Base-by-base conservation (phyloP, 2,888 invertebrate genomes). In the Herminia tarsipennalis region DNA sequence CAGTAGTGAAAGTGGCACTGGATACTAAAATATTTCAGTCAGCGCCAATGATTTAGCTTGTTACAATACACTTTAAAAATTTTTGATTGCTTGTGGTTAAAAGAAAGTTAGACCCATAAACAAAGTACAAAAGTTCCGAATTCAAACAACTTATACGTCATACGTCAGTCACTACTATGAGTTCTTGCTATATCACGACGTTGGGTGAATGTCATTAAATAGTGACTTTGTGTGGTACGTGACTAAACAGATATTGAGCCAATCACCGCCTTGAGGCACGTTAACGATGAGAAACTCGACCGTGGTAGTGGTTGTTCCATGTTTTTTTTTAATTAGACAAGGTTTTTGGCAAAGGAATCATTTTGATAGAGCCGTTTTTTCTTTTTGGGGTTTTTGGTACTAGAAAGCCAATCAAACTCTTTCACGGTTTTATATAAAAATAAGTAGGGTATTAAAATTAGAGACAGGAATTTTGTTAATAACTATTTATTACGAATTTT, bases 201-300 rank as follows among this genome's bases (percentile, higher is more conserved):
- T 54, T 60, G 58, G 52, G 65, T 71, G 69, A 73, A 72, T 76
- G 73, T 68, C 77, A 79, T 81, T 79, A 78, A 77, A 71, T 69
- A 54, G 65, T 70, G 73, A 73, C 69, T 73, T 59, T 57, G 55
- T 44, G 55, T 45, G 44, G 58, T 40, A 61, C 82, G 83, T 81
- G 83, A 65, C 82, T 81, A 80, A 79, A 66, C 73, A 69, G 76
- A 72, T 81, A 82, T 82, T 82, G 79, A 52, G 76, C 66, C 78
- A 81, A 81, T 83, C 64, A 64, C 49, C 51, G 56, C 36, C 57
- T 63, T 48, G 63, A 55, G 57, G 63, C 73, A 80, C 80, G 78
- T 80, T 80, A 78, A 35, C 49, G 62, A 70, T 62, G 52, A 64
- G 64, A 66, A 61, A 44, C 42, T 55, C 61, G 33, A 37, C 58